Conservation (phyloP, 2,797 vertebrate species). For the Sphenodon punctatus region DNA sequence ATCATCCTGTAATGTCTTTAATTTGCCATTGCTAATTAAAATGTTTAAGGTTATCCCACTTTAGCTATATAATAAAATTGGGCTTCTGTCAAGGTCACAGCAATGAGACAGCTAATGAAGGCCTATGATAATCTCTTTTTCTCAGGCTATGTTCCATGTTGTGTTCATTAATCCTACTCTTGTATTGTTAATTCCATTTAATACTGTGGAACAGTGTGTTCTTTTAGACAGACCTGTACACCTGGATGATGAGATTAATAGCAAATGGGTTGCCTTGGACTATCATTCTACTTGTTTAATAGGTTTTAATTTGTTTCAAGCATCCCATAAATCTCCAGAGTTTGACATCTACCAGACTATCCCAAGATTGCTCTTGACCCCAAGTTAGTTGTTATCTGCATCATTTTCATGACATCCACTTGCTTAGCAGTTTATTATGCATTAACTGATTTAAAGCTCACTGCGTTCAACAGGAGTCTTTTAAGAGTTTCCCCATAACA, state of each 20-base stretch:
- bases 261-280: background rate
- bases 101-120: background rate
- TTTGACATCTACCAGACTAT: background rate
- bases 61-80: background rate
- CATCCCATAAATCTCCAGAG: background rate
- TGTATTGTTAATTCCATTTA: constrained; percentile 1
- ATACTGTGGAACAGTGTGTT: background rate
- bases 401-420: background rate
- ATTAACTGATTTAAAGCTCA: background rate
- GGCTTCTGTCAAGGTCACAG: background rate
- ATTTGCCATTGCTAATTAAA: background rate
- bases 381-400: background rate
- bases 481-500: no score
- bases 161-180: background rate
- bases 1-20: background rate
- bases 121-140: background rate
- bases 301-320: background rate
- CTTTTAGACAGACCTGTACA: background rate
- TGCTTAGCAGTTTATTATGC: background rate
- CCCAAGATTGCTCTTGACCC: background rate
- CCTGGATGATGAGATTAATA: background rate
- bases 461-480: no score
- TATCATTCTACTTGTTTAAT: background rate
- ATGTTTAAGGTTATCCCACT: background rate
- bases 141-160: background rate